Evolutionary conservation across 2,797 vertebrate genomes (phyloP).

Genomic region (Sebastes diaconus): DNA sequence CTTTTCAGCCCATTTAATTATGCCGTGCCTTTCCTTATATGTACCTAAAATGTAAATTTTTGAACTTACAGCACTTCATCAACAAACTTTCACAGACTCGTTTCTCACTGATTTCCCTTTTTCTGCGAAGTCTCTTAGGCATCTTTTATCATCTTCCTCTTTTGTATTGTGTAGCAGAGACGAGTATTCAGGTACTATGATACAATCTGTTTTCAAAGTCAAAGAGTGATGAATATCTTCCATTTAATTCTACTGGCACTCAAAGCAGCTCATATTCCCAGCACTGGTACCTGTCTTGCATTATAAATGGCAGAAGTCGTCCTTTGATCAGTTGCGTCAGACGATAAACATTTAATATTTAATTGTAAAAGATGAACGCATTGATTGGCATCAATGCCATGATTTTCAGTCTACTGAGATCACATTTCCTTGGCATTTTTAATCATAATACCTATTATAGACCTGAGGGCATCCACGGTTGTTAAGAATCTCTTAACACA

Average conservation of each 20-base stretch:
- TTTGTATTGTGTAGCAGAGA: constrained; percentile 7
- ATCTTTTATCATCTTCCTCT: not conserved
- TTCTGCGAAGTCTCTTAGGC: not conserved
- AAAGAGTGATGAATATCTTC: constrained; percentile 48
- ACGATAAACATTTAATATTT: constrained; percentile 59
- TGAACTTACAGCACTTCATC: constrained; percentile 21
- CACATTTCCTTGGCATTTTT: constrained; percentile 51
- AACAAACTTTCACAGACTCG: constrained; percentile 12
- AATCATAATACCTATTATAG: constrained; percentile 57
- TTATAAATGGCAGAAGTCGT: constrained; percentile 25
- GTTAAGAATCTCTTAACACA: constrained; percentile 72
- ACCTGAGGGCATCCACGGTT: constrained; percentile 50
- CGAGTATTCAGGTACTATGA: constrained; percentile 28
- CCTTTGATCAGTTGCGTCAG: constrained; percentile 35
- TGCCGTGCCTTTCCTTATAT: not conserved
- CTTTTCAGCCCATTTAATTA: constrained; percentile 39
- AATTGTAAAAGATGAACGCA: constrained; percentile 28
- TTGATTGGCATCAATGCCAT: constrained; percentile 36
- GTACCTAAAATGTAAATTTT: constrained; percentile 14
- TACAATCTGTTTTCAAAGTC: constrained; percentile 58
- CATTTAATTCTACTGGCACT: constrained; percentile 37
- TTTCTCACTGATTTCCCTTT: not conserved
- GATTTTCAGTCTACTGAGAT: constrained; percentile 36
- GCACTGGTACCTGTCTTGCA: constrained; percentile 32
- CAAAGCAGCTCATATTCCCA: constrained; percentile 43